A percentile compares a stretch with the other conserved stretches of the same genome.
Evolutionary conservation across 2,888 invertebrate genomes (phyloP).

Genomic region (Lepidochrysops patricia): DNA sequence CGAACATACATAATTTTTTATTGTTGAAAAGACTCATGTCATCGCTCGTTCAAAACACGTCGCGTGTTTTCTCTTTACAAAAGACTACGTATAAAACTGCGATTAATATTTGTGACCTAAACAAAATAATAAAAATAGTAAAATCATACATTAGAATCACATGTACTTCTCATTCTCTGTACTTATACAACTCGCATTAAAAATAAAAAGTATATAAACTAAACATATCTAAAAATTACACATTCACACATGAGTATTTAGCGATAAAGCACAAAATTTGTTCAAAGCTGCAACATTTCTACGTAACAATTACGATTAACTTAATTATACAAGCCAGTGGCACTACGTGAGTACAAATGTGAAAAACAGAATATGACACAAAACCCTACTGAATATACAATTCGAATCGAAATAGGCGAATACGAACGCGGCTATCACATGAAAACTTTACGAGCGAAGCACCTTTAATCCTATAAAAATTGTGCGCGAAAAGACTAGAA

Average conservation of each 20-base stretch:
- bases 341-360: conserved; percentile 59
- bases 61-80: conserved; percentile 35
- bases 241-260: conserved; percentile 73
- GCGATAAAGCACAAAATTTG: conserved; percentile 71
- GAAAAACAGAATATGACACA: conserved; percentile 63
- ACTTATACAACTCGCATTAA: conserved; percentile 66
- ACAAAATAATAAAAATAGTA: conserved; percentile 43
- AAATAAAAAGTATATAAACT: conserved; percentile 43
- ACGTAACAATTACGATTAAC: conserved; percentile 45
- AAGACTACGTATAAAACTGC: conserved; percentile 22
- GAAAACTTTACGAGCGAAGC: conserved; percentile 60
- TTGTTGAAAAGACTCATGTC: conserved; percentile 9
- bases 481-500: conserved; percentile 72
- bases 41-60: conserved; percentile 33
- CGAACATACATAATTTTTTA: neutral
- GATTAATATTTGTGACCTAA: conserved; percentile 44
- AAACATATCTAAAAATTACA: conserved; percentile 57
- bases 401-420: conserved; percentile 43
- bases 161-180: conserved; percentile 65
- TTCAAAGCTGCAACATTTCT: conserved; percentile 71
- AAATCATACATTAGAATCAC: conserved; percentile 63
- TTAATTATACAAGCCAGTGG: conserved; percentile 60
- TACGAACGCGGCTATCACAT: conserved; percentile 54
- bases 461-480: conserved; percentile 54
- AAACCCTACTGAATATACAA: conserved; percentile 49